Conservation (phyloP, 1,140 invertebrate genomes). For the Trichomalopsis sarcophagae region DNA sequence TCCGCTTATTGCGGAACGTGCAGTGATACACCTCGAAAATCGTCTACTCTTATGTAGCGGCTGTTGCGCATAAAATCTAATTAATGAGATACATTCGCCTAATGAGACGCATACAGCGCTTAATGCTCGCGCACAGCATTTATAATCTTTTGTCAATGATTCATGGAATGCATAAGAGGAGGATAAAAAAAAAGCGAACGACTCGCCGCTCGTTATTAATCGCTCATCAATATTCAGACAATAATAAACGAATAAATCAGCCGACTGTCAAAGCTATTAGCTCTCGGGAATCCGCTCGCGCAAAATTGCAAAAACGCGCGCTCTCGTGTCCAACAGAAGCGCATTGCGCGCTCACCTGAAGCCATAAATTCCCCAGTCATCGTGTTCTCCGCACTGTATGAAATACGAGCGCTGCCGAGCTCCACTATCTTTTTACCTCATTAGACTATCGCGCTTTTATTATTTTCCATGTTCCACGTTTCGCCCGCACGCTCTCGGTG, state of each 20-base stretch:
- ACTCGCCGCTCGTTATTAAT: slow-evolving; percentile 29
- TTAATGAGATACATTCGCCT: not conserved
- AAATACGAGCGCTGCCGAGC: slow-evolving; percentile 26
- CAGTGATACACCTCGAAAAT: not conserved
- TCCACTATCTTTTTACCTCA: slow-evolving; percentile 39
- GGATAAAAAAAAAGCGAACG: not conserved
- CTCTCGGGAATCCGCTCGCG: slow-evolving; percentile 9
- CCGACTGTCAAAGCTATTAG: slow-evolving; percentile 34
- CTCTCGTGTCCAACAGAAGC: slow-evolving; percentile 35
- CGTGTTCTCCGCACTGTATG: slow-evolving; percentile 33
- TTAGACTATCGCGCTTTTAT: slow-evolving; percentile 45
- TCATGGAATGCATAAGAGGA: not conserved
- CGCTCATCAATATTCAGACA: slow-evolving; percentile 49
- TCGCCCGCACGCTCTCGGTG: not conserved
- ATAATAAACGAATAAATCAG: slow-evolving; percentile 51
- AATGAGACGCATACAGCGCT: not conserved
- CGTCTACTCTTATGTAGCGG: no score
- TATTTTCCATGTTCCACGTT: slow-evolving; percentile 25
- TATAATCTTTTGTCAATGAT: slow-evolving; percentile 39
- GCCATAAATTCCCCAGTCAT: slow-evolving; percentile 36
- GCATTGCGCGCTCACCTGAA: slow-evolving; percentile 27
- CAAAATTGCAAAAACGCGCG: slow-evolving; percentile 37
- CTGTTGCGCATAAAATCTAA: slow-evolving; percentile 4
- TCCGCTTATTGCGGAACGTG: not conserved
- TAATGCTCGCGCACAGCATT: not conserved